Base-by-base conservation (phyloP, 2,797 vertebrate species). In the Pelobates cultripes region DNA sequence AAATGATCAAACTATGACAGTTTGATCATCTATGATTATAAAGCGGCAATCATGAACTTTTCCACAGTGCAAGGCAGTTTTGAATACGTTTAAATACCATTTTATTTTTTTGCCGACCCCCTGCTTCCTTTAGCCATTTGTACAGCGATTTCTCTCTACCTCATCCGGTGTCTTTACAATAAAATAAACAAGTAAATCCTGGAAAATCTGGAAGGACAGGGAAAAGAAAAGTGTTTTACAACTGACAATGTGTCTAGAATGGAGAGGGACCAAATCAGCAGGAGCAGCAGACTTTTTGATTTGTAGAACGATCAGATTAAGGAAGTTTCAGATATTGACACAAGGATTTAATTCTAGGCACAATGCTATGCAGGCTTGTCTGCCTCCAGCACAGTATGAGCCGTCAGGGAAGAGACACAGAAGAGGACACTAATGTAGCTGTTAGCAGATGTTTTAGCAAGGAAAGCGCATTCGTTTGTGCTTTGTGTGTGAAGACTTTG, bases 381-480 rank as follows among this genome's bases (percentile, higher is more conserved):
- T 74, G 72, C 7, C 72, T 61, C 55, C 40, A 74, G 72, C 72
- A 61, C 72, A 74, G 53, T 74, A 9, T 61, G 72, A 74, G 70
- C 70, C 55, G 70, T 73, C 17, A 53, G 61, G 14, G 7, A 3
- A 51, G 70, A 71, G 28, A 73, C 47, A 28, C 28, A 28, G 40
- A 60, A 43, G 28, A 15, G 40, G 41, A 61, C 40, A 60, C n/a
- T 41, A 47, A 61, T 74, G 55, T 74, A 61, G 70, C 10, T 41
- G 53, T 5, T 53, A 55, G 41, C 53, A 74, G 72, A 60, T 60
- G 53, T 10, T 4, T 74, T 14, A 8, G 6, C 41, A 43, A 43
- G 9, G 41, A 43, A 15, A 74, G 55, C 51, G 53, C 0, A n/a
- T 14, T 74, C 17, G 6, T 43, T 74, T n/a, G 41, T 6, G 12